Base-by-base conservation (phyloP, 2,113 vertebrate genomes). In the Hippocampus guttulatus region DNA sequence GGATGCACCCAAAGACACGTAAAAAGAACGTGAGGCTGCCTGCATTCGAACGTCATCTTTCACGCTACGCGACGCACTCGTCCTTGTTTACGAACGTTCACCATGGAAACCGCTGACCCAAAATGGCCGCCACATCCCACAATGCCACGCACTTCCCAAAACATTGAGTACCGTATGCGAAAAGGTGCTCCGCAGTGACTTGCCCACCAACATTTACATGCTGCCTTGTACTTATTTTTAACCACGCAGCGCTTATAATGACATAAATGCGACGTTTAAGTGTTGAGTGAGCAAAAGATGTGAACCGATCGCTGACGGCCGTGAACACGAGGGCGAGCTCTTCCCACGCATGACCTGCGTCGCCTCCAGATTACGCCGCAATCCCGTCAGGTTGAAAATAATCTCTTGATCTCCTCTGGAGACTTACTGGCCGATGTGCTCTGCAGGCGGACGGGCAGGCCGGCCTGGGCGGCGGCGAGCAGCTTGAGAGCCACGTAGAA, bases 401-500 rank as follows among this genome's bases (percentile, higher is more conserved):
- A 91, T 84, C 89, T 84, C 69, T 77, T 89, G 81, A 89, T 88
- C 82, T 71, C 52, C 21, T 57, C 18, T 60, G 68, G 64, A 74
- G 23, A 92, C 95, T 96, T 87, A 98, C 96, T 95, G 82, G 93
- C 92, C 64, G 93, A 91, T 77, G 95, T 90, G 75, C 93, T 97
- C 84, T 98, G 95, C 79, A 94, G 91, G 72, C 91, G 91, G 73
- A 98, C 75, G n/a, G 96, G 95, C 55, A 97, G 91, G 33, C 95
- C 95, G 2, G 94, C 88, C 84, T 98, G 96, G 1, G 93, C 94
- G 14, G 94, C 95, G 0, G 96, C 94, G 49, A 98, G 94, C 84
- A 98, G 92, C 90, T 97, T 98, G 90, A 98, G 91, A 68, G 95
- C 95, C 85, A 95, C 74, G 23, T 94, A 98, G 92, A 98, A 98